A percentile compares a stretch with the other conserved stretches of the same genome.
phyloP scores from a whole-genome alignment of 2,888 invertebrate genomes.

The Minunthozetes semirufus region DNA sequence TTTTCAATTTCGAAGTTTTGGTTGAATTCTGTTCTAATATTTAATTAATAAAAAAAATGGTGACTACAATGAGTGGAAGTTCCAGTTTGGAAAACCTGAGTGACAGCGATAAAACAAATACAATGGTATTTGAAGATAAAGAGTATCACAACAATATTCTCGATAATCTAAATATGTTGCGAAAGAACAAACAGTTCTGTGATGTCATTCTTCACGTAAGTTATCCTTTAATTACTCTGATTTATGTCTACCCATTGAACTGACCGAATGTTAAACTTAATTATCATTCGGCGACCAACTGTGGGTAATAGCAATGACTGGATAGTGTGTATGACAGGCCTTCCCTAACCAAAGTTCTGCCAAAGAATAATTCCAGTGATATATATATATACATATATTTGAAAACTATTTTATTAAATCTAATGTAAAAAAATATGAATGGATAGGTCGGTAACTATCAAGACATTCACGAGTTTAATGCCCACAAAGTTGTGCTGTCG shows the following conservation, averaged over 20 bases:
- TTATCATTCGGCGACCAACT: constrained; percentile 2
- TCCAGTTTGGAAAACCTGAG: constrained; percentile 4
- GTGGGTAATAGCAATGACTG: neutral
- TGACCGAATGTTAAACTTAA: constrained; percentile 2
- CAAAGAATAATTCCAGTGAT: constrained; percentile 31
- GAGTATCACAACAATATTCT: constrained; percentile 52
- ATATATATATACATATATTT: constrained; percentile 47
- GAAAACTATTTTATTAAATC: constrained; percentile 45
- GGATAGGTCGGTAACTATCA: constrained; percentile 56
- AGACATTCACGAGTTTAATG: constrained; percentile 58
- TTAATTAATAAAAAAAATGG: neutral
- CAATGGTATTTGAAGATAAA: constrained; percentile 45
- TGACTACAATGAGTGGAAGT: neutral
- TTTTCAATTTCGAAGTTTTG: neutral
- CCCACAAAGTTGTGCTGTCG: constrained; percentile 71
- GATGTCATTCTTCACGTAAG: neutral
- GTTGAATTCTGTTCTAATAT: neutral
- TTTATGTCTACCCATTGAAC: neutral
- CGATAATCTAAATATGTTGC: constrained; percentile 65
- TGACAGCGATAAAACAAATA: neutral
- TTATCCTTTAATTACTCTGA: constrained; percentile 44
- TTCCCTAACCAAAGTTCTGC: constrained; percentile 45
- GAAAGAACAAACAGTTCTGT: constrained; percentile 72
- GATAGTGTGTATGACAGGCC: constrained; percentile 45
- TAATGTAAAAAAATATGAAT: neutral